Percentiles rank a stretch among this genome's conserved stretches.
These are phyloP conservation scores for Cephus pygmeus DNA, from an alignment of 2,888 invertebrate genomes.

Conservation along the genomic window DNA sequence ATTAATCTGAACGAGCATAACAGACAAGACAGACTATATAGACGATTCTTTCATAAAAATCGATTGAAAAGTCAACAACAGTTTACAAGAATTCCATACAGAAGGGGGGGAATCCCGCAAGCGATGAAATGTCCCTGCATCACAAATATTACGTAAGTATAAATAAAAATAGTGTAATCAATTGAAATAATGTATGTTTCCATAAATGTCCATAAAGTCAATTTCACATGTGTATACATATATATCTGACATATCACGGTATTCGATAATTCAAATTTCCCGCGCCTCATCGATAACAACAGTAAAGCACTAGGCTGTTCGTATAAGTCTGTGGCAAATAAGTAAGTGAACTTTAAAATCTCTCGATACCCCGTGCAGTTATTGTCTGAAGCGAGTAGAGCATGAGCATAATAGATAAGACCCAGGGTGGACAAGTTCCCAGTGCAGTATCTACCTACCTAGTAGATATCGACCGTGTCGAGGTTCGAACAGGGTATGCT, in stretches of 20 bases:
- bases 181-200: not conserved
- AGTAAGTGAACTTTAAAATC: constrained; percentile 14
- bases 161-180: not conserved
- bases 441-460: not conserved
- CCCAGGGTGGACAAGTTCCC: constrained; percentile 13
- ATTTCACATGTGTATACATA: too few relatives aligned
- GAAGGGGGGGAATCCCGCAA: not conserved
- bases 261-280: not conserved
- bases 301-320: not conserved
- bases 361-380: constrained; percentile 27
- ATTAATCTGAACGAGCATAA: not conserved
- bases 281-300: not conserved
- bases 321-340: not conserved
- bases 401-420: constrained; percentile 47
- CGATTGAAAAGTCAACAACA: not conserved
- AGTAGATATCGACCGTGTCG: constrained; percentile 5
- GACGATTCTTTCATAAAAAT: not conserved
- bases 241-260: not conserved
- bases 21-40: not conserved
- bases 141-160: constrained; percentile 63
- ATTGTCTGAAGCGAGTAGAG: constrained; percentile 41
- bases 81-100: not conserved
- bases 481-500: constrained; percentile 2
- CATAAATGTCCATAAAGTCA: too few relatives aligned
- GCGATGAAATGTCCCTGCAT: constrained; percentile 59